phyloP scores from a whole-genome alignment of 2,113 vertebrate genomes.

The Ascaphus truei region DNA sequence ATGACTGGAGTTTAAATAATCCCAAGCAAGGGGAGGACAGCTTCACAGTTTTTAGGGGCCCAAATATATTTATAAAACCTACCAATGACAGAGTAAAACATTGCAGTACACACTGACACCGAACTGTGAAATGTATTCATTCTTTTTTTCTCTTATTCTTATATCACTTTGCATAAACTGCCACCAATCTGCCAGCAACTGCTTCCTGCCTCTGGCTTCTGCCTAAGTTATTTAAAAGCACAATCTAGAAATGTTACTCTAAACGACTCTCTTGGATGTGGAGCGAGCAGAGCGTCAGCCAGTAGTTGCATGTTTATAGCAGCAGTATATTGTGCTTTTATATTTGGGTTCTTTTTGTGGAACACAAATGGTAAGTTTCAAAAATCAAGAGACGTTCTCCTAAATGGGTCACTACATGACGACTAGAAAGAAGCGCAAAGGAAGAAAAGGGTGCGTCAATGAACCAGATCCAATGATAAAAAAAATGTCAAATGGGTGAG shows the following conservation, averaged over 20 bases:
- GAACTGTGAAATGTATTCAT: neutral
- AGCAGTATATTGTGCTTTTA: neutral
- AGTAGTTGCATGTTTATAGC: neutral
- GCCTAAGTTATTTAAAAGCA: conserved; percentile 8
- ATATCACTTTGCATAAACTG: neutral
- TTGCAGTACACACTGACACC: neutral
- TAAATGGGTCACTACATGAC: conserved; percentile 3
- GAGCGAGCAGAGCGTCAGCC: neutral
- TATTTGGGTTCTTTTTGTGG: neutral
- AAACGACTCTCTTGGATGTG: conserved; percentile 12
- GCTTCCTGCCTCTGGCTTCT: neutral
- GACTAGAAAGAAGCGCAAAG: neutral
- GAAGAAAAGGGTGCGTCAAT: no score
- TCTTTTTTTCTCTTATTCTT: neutral
- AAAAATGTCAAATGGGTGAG: no score
- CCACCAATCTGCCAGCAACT: conserved; percentile 8
- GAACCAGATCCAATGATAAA: no score
- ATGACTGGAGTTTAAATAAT: no score
- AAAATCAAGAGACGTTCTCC: neutral
- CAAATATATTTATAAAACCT: no score
- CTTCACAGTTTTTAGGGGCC: no score
- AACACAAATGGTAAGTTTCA: neutral
- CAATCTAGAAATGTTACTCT: neutral
- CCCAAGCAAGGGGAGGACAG: no score
- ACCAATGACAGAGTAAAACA: no score